Percentiles rank a stretch among this genome's conserved stretches.
Evolutionary conservation across 2,888 invertebrate genomes (phyloP).

Genomic region (Tipula vernalis): DNA sequence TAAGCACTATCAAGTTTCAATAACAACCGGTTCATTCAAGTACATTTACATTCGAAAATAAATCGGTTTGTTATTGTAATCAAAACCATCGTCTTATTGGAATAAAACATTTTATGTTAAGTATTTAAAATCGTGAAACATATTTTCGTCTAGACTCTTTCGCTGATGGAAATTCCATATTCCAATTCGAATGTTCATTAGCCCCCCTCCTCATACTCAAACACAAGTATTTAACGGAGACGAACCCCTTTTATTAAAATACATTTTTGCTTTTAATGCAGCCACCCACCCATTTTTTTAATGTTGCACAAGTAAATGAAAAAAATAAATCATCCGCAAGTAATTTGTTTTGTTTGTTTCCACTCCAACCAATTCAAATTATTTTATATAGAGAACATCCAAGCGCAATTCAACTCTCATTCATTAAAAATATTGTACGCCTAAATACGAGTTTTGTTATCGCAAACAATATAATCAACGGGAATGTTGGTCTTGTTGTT

Average conservation of each 20-base stretch:
- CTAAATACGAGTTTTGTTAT: neutral
- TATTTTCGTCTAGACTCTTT: neutral
- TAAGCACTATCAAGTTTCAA: neutral
- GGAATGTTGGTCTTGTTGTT: neutral
- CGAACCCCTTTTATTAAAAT: neutral
- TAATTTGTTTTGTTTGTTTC: neutral
- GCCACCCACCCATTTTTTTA: neutral
- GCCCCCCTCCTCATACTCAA: neutral
- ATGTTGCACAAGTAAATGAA: neutral
- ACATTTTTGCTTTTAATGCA: neutral
- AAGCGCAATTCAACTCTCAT: neutral
- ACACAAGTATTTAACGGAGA: neutral
- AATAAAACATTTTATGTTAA: neutral
- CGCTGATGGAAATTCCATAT: too few relatives aligned
- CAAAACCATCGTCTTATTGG: neutral
- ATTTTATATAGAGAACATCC: neutral
- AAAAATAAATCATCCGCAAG: neutral
- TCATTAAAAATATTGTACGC: neutral
- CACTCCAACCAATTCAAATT: neutral
- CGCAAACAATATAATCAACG: neutral
- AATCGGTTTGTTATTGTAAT: neutral
- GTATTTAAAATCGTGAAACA: neutral
- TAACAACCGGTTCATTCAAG: neutral
- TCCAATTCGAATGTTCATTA: neutral
- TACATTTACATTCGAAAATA: neutral